A percentile compares a stretch with the other conserved stretches of the same genome.
phyloP scores from a whole-genome alignment of 2,113 vertebrate species.

The Xiphophorus hellerii region DNA sequence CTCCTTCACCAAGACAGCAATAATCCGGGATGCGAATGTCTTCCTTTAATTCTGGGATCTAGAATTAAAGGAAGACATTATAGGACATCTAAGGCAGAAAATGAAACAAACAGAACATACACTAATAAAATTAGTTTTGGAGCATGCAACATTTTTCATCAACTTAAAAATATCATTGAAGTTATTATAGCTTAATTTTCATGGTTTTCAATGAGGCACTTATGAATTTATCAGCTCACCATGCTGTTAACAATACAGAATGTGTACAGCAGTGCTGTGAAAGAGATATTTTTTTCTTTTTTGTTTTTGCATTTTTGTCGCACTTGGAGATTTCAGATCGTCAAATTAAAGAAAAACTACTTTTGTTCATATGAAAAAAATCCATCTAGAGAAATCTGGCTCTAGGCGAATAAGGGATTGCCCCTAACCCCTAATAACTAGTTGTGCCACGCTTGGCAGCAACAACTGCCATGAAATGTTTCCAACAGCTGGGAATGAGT shows the following conservation, averaged over 20 bases:
- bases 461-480: background rate
- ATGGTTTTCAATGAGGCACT: too few species aligned
- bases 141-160: too few species aligned
- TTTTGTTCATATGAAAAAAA: background rate
- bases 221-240: too few species aligned
- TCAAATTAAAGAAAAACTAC: background rate
- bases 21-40: slow-evolving; percentile 95
- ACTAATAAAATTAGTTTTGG: slow-evolving; percentile 1
- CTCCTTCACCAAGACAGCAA: slow-evolving; percentile 90
- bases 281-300: too few species aligned
- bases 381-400: background rate
- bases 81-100: slow-evolving; percentile 46
- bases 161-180: too few species aligned
- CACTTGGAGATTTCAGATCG: background rate
- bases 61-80: too few species aligned
- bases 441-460: background rate
- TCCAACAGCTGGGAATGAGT: background rate
- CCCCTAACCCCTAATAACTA: background rate
- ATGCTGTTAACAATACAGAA: background rate
- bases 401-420: background rate
- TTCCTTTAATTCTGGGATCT: slow-evolving; percentile 90
- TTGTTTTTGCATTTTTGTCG: background rate
- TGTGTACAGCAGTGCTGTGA: background rate
- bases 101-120: slow-evolving; percentile 2
- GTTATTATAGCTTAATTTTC: too few species aligned